These are phyloP conservation scores for Merops nubicus DNA, from an alignment of 2,113 vertebrate species.

Conservation along the genomic window DNA sequence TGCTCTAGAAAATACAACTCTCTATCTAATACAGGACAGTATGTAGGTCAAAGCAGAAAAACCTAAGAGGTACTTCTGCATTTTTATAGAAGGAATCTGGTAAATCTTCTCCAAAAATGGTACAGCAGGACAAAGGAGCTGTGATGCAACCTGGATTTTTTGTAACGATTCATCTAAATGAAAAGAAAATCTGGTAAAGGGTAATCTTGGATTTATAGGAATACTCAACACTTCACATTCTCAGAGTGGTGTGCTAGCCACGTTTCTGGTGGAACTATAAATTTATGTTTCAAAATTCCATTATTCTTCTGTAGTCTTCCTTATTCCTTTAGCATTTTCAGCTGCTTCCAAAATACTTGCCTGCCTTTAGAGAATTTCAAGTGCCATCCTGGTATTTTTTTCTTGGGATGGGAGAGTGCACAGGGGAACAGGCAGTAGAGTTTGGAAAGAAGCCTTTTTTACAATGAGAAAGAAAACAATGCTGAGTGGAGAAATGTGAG, in stretches of 20 bases:
- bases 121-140: background rate
- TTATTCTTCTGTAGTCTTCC: background rate
- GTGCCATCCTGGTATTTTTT: background rate
- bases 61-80: background rate
- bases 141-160: background rate
- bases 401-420: background rate
- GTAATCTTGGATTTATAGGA: background rate
- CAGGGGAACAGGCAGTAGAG: background rate
- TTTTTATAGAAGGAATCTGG: background rate
- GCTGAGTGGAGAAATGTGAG: background rate
- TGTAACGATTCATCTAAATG: background rate
- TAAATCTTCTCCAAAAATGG: background rate
- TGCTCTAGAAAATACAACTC: background rate
- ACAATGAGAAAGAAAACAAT: background rate
- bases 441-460: background rate
- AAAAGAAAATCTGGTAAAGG: background rate
- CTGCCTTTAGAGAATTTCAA: background rate
- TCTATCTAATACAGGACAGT: background rate
- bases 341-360: background rate
- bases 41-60: background rate
- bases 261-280: background rate
- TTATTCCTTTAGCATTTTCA: background rate
- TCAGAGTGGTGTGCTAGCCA: background rate
- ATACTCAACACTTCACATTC: background rate
- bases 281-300: background rate